Percentiles rank a stretch among this genome's conserved stretches.
phyloP scores from a whole-genome alignment of 2,113 vertebrate genomes.

The Eretmochelys imbricata region DNA sequence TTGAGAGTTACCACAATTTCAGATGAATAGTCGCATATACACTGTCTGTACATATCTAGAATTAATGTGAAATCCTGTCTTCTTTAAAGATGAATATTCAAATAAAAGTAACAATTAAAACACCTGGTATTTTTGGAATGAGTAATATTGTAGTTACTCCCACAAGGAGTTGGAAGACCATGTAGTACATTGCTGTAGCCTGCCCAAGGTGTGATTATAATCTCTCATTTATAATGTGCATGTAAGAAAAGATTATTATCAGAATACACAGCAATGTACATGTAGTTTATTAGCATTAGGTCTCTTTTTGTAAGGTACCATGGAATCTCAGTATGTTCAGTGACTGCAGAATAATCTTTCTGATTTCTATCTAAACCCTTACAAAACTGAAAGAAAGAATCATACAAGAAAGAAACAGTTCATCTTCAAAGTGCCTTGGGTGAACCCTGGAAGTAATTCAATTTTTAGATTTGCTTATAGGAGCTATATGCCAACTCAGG shows the following conservation, averaged over 20 bases:
- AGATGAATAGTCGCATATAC: slow-evolving; percentile 42
- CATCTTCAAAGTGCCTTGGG: not conserved
- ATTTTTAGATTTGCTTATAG: slow-evolving; percentile 28
- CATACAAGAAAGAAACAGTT: not conserved
- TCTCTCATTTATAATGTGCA: not conserved
- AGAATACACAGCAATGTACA: not conserved
- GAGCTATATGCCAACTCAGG: slow-evolving; percentile 5
- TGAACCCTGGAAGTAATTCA: not conserved
- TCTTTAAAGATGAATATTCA: slow-evolving; percentile 6
- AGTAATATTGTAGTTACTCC: not conserved
- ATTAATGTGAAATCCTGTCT: slow-evolving; percentile 34
- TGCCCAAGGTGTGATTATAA: not conserved
- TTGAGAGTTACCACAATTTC: slow-evolving; percentile 45
- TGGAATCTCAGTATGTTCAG: not conserved
- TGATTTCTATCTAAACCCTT: not conserved
- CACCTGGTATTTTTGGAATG: not conserved
- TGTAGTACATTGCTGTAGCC: not conserved
- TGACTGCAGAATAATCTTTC: not conserved
- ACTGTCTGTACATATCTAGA: not conserved
- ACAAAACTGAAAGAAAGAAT: not conserved
- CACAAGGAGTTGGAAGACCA: slow-evolving; percentile 11
- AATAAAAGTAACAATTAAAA: slow-evolving; percentile 19
- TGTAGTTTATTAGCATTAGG: not conserved
- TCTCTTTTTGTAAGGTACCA: not conserved
- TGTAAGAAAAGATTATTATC: not conserved